Evolutionary conservation across 2,888 invertebrate genomes (phyloP), one percentile per base, ranked within the genome.

Genomic region (Drosophila kuntzei): DNA sequence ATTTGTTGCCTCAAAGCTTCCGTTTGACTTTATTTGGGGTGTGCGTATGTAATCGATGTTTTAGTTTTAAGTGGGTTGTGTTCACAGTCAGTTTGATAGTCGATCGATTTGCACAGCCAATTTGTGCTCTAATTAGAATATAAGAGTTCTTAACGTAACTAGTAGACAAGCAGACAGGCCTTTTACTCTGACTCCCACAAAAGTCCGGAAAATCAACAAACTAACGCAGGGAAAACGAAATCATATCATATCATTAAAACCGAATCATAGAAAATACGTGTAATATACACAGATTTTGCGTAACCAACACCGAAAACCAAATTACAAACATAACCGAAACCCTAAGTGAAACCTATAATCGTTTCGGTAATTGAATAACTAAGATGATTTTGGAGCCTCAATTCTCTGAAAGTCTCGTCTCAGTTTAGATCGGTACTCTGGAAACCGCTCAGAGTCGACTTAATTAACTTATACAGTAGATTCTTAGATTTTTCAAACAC

Each of bases 111-210:
- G 46, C 18, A 51, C 46, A 63, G 20, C 12, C 60, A 72, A 72
- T 57, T 71, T 71, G 66, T 18, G 20, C 29, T 32, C 57, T 58
- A 77, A 77, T 73, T 77, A 61, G 22, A 58, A 51, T 37, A 43
- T 54, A 72, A 61, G 61, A 27, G 58, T 43, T 27, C 53, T 46
- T 46, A 20, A 18, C 16, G n/a, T 12, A 22, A 18, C 18, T 18
- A 3, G 12, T 12, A n/a, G 11, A 16, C 36, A 51, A 25, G 7
- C n/a, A 20, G 11, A 29, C 27, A n/a, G 16, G 12, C 12, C 14
- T 3, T 29, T 27, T 12, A 27, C 5, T 7, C 6, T 27, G 11
- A 25, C 5, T 27, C 2, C 8, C 14, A 14, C 2, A 46, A 44
- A 27, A 46, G 27, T 36, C 8, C 8, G 2, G 8, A 27, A 27